Evolutionary conservation across 2,113 vertebrate species (phyloP), one percentile per base, ranked within the genome.

Genomic region (Caranx ignobilis): DNA sequence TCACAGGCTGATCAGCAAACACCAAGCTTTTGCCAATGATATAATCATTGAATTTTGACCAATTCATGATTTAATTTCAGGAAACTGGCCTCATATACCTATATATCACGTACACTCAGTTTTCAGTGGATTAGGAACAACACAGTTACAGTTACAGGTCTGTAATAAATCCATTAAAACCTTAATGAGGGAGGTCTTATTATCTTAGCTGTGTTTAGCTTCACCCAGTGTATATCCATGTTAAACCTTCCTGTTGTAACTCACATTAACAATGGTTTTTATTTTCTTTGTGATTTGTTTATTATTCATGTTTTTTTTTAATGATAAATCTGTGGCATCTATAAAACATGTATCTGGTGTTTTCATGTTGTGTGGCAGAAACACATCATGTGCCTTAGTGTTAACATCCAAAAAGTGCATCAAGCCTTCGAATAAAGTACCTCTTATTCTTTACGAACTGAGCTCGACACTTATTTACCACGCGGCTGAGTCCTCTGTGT

Each of bases 351-450:
- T 66, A 56, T 59, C 1, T 45, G 41, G 37, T 64, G 45, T 15
- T 47, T 47, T 75, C 2, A 18, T 67, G 34, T 50, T 72, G 26
- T 75, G 18, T 63, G 75, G 52, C 12, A 43, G 19, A 45, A 71
- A 56, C 50, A 15, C 11, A 37, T 34, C 21, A 73, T 69, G 66
- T 81, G 66, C 79, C 69, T 82, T 59, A 2, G 11, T 63, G 13
- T 47, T 15, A 54, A 32, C 16, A 4, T 50, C 1, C 16, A 34
- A 2, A 59, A 55, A 31, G 34, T 59, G 16, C 0, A 54, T 68
- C 19, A 34, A 43, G n/a, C 34, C 54, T 77, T 21, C 57, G 34
- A 88, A 86, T 90, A 90, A 90, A 90, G 37, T 0, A 5, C 8
- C 7, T 73, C 2, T 34, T 21, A 48, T 47, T 85, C 26, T 39